Evolutionary conservation across 2,888 invertebrate species (phyloP), one percentile per base, ranked within the genome.

Genomic region (Amphipyra berbera): DNA sequence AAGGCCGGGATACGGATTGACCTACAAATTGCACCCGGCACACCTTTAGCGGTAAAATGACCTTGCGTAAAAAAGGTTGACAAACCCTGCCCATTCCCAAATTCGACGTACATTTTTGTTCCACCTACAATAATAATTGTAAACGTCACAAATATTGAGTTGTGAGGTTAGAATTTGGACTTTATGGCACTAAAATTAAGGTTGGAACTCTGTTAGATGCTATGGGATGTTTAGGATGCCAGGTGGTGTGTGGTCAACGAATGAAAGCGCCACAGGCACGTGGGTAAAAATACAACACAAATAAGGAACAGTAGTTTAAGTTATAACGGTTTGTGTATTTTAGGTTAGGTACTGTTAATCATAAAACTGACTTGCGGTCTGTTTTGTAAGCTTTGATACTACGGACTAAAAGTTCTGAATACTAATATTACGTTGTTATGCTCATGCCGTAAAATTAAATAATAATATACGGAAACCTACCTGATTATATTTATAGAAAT

Each of bases 211-310:
- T 13, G 7, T 45, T 65, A 35, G 14, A 21, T 0, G 13, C 10
- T 1, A 12, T 7, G 6, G 5, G 42, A 14, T 35, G 49, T 50
- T 66, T 61, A 58, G 37, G 57, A 52, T 45, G 21, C 59, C 57
- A 65, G 69, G 68, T 71, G 62, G 58, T 55, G 64, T 63, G 58
- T 66, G 61, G 60, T 61, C 65, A 58, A 10, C 61, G 68, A 67
- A 72, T 68, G 70, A 75, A 81, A 84, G 84, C 81, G 81, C 80
- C 78, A 78, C n/a, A 9, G 85, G 89, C 90, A 90, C 90, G 90
- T 87, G 90, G 82, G 64, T 72, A 72, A 64, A 58, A 37, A 12
- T 55, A 55, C 14, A 10, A 54, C 5, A 56, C 33, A 71, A 42
- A 42, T 46, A 52, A 1, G 6, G 1, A 35, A 0, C 65, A 77